phyloP scores from a whole-genome alignment of 1,140 invertebrate species.

The Panagrolaimus sp. region DNA sequence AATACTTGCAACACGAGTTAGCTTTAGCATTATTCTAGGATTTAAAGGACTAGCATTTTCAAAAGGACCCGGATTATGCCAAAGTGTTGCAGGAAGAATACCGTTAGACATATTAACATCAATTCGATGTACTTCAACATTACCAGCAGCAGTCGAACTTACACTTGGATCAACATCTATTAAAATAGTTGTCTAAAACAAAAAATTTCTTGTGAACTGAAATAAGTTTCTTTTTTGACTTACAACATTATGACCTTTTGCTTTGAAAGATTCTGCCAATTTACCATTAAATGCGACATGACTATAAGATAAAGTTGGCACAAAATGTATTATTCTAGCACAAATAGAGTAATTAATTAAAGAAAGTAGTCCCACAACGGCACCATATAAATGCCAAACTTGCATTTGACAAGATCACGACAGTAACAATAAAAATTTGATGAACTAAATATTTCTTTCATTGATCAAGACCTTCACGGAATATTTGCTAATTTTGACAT shows the following conservation, averaged over 20 bases:
- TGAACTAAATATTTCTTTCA: not conserved
- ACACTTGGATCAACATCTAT: constrained; percentile 43
- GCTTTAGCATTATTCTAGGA: constrained; percentile 40
- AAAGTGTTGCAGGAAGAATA: constrained; percentile 33
- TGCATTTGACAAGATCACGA: not conserved
- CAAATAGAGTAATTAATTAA: not conserved
- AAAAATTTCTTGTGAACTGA: not conserved
- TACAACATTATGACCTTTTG: constrained; percentile 40
- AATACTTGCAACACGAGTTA: constrained; percentile 40
- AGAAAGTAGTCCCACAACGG: not conserved
- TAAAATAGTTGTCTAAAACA: constrained; percentile 45
- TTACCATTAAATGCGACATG: constrained; percentile 46
- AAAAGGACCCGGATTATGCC: constrained; percentile 52
- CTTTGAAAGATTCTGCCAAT: constrained; percentile 35
- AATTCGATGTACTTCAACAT: constrained; percentile 26
- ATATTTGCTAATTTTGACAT: not conserved
- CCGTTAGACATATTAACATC: constrained; percentile 27
- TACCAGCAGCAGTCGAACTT: constrained; percentile 8
- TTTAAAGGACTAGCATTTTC: constrained; percentile 49
- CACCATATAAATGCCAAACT: not conserved
- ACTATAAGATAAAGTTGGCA: constrained; percentile 49
- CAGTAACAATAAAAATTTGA: not conserved
- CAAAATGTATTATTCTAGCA: constrained; percentile 16
- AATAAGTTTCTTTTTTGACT: constrained; percentile 18
- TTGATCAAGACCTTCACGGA: constrained; percentile 3